Evolutionary conservation across 2,113 vertebrate species (phyloP).

Genomic region (Myotis lucifugus): DNA sequence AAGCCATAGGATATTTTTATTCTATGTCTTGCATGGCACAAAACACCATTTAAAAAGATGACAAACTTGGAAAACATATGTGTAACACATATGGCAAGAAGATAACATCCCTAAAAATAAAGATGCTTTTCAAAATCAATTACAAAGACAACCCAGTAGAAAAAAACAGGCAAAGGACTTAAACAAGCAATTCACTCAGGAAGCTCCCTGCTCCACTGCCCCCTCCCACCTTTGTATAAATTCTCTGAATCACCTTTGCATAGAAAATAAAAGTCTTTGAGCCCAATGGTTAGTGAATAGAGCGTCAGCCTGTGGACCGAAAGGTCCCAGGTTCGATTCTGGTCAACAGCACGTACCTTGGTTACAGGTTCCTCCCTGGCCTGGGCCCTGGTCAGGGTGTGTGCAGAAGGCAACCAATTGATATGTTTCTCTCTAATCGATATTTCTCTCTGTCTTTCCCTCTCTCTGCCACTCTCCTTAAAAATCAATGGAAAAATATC

Average conservation of each 20-base stretch:
- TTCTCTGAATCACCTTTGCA: slow-evolving; percentile 73
- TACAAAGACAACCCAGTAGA: neutral
- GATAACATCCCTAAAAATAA: slow-evolving; percentile 20
- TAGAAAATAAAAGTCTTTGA: slow-evolving; percentile 58
- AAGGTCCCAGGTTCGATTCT: too few relatives aligned
- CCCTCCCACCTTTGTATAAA: slow-evolving; percentile 56
- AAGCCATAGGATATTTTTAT: slow-evolving; percentile 28
- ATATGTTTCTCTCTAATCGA: too few relatives aligned
- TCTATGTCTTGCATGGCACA: neutral
- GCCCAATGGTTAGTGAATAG: too few relatives aligned
- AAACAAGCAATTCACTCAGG: neutral
- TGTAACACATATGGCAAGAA: neutral
- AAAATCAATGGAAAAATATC: too few relatives aligned
- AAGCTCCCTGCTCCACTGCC: neutral
- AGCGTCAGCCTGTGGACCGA: too few relatives aligned
- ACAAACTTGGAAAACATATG: neutral
- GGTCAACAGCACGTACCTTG: too few relatives aligned
- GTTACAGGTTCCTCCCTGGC: too few relatives aligned
- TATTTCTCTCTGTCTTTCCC: too few relatives aligned
- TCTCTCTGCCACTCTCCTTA: too few relatives aligned
- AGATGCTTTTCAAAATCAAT: neutral
- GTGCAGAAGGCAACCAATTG: too few relatives aligned
- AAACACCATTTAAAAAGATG: slow-evolving; percentile 26
- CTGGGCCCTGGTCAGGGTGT: too few relatives aligned
- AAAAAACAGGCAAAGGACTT: neutral